Percentiles rank a stretch among this genome's conserved stretches.
These are phyloP conservation scores for Falco peregrinus DNA, from an alignment of 2,797 vertebrate species.

Conservation along the genomic window DNA sequence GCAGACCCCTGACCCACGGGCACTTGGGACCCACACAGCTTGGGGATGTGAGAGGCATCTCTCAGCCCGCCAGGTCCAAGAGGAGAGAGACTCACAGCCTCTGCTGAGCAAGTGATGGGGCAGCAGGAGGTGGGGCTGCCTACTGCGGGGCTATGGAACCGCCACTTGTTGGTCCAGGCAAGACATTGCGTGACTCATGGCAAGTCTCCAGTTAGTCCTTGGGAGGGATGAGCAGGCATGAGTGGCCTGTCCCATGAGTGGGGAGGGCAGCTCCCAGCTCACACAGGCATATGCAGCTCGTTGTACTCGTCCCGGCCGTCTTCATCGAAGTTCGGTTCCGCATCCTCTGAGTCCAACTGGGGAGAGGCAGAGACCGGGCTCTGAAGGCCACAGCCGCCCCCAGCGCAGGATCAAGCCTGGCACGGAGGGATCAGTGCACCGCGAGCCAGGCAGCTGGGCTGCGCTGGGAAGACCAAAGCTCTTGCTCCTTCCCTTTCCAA, in stretches of 20 bases:
- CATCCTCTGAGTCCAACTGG: slow-evolving; percentile 94
- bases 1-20: neutral
- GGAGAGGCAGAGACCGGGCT: slow-evolving; percentile 32
- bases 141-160: slow-evolving; percentile 16
- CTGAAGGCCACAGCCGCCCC: neutral
- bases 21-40: neutral
- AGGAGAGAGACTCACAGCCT: slow-evolving; percentile 48
- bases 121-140: neutral
- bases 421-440: neutral
- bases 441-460: neutral
- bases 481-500: neutral
- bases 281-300: slow-evolving; percentile 98
- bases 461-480: neutral
- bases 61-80: slow-evolving; percentile 26
- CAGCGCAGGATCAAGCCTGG: neutral
- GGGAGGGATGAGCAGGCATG: neutral
- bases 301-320: slow-evolving; percentile 97
- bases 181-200: neutral
- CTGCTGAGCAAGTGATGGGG: neutral
- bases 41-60: slow-evolving; percentile 10
- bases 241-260: neutral
- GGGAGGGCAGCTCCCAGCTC: slow-evolving; percentile 43
- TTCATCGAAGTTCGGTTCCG: slow-evolving; percentile 94
- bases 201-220: slow-evolving; percentile 31
- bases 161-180: slow-evolving; percentile 27